Evolutionary conservation across 2,888 invertebrate genomes (phyloP).

Genomic region (Cantharis lateralis): DNA sequence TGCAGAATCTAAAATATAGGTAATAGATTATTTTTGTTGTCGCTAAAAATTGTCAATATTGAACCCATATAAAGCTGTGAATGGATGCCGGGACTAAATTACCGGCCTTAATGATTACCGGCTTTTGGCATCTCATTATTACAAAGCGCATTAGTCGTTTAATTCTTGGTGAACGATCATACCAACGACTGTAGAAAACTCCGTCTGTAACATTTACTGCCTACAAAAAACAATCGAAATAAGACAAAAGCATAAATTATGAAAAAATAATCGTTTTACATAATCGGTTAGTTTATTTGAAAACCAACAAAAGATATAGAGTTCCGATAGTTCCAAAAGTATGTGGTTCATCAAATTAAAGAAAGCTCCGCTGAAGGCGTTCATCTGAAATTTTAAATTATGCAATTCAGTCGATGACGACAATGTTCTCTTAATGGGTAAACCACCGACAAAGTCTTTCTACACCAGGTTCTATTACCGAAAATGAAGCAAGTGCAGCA

Average conservation of each 20-base stretch:
- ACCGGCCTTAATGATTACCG: slow-evolving; percentile 19
- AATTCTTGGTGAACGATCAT: neutral
- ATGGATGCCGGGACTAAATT: slow-evolving; percentile 19
- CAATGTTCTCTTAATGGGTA: too few species aligned
- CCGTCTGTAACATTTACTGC: slow-evolving; percentile 8
- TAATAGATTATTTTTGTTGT: neutral
- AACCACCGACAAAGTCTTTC: too few species aligned
- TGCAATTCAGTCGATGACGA: too few species aligned
- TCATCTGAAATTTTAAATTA: slow-evolving; percentile 18
- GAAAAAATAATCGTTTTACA: neutral
- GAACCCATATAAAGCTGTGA: slow-evolving; percentile 22
- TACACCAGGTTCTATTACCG: neutral
- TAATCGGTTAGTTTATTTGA: slow-evolving; percentile 18
- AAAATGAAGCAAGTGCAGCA: slow-evolving; percentile 23
- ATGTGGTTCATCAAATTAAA: slow-evolving; percentile 24
- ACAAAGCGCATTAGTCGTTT: slow-evolving; percentile 13
- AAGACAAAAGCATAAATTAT: neutral
- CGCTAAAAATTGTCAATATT: neutral
- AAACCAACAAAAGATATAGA: slow-evolving; percentile 27
- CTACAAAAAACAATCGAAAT: slow-evolving; percentile 2
- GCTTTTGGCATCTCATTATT: slow-evolving; percentile 19
- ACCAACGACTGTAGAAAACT: slow-evolving; percentile 21
- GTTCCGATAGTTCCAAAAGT: slow-evolving; percentile 20
- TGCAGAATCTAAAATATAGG: slow-evolving; percentile 20
- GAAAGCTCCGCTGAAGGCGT: slow-evolving; percentile 18